A percentile compares a stretch with the other conserved stretches of the same genome.
These are phyloP conservation scores for Zelostemma sp. DNA, from an alignment of 1,140 invertebrate species.

Conservation along the genomic window DNA sequence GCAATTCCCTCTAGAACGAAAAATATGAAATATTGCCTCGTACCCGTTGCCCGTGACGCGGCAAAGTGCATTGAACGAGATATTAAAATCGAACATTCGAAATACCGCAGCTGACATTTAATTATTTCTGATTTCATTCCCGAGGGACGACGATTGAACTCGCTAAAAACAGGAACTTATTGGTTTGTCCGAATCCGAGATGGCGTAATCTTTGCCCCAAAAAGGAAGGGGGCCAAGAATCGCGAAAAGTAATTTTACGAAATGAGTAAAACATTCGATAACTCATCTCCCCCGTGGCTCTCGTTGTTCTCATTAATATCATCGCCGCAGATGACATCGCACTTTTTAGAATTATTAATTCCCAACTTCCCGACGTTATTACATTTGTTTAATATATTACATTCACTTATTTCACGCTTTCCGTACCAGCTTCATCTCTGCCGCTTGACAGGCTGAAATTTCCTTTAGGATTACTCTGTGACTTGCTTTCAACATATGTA, in stretches of 20 bases:
- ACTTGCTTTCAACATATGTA: neutral
- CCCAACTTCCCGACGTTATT: neutral
- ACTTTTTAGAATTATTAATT: no score
- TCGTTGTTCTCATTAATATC: no score
- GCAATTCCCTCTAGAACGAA: conserved; percentile 1
- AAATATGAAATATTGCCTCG: conserved; percentile 21
- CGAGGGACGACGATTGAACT: neutral
- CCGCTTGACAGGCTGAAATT: neutral
- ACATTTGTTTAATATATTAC: neutral
- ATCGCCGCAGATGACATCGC: no score
- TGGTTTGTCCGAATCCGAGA: neutral
- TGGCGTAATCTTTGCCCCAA: neutral
- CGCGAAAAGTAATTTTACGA: no score
- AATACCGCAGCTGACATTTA: conserved; percentile 27
- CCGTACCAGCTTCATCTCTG: neutral
- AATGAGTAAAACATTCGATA: no score
- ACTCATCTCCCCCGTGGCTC: no score
- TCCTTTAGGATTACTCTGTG: conserved; percentile 1
- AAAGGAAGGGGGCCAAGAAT: no score
- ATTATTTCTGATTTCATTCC: conserved; percentile 22
- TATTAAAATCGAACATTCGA: conserved; percentile 21
- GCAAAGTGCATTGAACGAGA: conserved; percentile 10
- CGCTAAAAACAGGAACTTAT: conserved; percentile 12
- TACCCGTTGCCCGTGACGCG: conserved; percentile 6
- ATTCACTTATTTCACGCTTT: neutral